Percentiles rank a stretch among this genome's conserved stretches.
Evolutionary conservation across 2,113 vertebrate genomes (phyloP).

Genomic region (Rattus rattus): DNA sequence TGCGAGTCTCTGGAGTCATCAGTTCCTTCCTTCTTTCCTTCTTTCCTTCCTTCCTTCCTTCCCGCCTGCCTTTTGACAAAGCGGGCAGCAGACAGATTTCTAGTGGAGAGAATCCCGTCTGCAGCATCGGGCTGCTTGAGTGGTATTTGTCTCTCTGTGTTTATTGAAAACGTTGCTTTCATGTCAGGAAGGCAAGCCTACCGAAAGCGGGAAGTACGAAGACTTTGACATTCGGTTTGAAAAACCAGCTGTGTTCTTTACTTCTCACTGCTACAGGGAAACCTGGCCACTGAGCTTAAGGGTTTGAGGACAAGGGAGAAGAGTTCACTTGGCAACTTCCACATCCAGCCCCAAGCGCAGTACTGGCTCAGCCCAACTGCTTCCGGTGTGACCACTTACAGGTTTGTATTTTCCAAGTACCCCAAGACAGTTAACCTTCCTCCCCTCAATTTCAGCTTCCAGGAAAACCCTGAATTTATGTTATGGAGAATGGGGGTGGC

Average conservation of each 20-base stretch:
- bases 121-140: not conserved
- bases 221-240: conserved; percentile 4
- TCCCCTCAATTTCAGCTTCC: conserved; percentile 1
- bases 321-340: conserved; percentile 24
- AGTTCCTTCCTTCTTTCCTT: not conserved
- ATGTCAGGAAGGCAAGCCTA: conserved; percentile 41
- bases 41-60: not conserved
- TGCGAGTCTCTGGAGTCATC: not conserved
- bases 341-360: not conserved
- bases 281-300: not conserved
- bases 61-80: conserved; percentile 42
- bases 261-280: conserved; percentile 37
- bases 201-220: not conserved
- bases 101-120: not conserved
- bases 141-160: not conserved
- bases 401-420: conserved; percentile 54
- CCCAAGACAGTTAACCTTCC: not conserved
- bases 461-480: conserved; percentile 8
- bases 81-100: conserved; percentile 2
- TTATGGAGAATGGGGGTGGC: not conserved
- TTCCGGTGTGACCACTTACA: conserved; percentile 11
- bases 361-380: not conserved
- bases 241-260: conserved; percentile 35
- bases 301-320: conserved; percentile 22
- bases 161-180: conserved; percentile 25